Conservation (phyloP, 2,797 vertebrate genomes). For the Tinamus major region DNA sequence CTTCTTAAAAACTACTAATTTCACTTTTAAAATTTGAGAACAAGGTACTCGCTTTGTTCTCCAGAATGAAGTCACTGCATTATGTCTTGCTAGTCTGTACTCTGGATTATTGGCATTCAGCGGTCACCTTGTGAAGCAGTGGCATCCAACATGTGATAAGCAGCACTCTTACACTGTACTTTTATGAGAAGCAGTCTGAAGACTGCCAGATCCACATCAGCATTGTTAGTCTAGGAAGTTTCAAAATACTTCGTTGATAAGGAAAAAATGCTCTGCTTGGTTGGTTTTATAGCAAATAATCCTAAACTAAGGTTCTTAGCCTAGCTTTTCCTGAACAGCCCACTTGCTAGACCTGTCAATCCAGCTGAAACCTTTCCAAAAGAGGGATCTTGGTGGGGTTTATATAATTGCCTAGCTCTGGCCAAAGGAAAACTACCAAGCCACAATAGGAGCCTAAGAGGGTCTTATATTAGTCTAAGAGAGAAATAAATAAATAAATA, state of each 20-base stretch:
- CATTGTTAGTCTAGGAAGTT: background rate
- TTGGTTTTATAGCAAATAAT: background rate
- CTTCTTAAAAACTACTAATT: background rate
- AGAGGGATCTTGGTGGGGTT: background rate
- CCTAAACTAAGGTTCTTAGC: background rate
- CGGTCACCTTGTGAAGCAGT: background rate
- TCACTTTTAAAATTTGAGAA: background rate
- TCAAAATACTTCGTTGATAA: background rate
- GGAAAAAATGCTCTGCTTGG: background rate
- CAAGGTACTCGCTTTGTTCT: background rate
- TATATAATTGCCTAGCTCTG: background rate
- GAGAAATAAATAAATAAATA: background rate
- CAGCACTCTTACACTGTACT: background rate
- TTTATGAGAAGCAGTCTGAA: background rate
- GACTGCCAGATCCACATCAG: background rate
- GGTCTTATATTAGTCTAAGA: background rate
- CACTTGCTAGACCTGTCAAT: fast-evolving
- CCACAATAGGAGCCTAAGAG: fast-evolving
- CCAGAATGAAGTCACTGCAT: background rate
- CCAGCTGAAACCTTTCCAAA: background rate
- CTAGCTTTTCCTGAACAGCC: background rate
- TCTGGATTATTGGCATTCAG: background rate
- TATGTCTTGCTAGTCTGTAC: background rate
- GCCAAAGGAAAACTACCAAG: background rate
- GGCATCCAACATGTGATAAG: fast-evolving